Evolutionary conservation across 1,140 invertebrate genomes (phyloP), one percentile per base, ranked within the genome.

Genomic region (Dendrolimus punctatus): DNA sequence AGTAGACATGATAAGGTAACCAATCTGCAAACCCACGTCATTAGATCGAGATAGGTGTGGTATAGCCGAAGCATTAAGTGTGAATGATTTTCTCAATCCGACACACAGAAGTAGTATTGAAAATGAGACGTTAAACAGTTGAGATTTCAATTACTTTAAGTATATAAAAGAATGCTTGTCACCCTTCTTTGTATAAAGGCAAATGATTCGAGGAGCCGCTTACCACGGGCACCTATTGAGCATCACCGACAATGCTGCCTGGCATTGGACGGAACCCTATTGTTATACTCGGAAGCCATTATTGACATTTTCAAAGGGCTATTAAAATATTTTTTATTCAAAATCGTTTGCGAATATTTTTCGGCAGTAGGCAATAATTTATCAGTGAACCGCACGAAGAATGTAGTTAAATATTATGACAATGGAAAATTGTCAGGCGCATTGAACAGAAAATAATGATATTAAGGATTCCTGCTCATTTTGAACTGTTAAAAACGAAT

Each of bases 281-380:
- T 73, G 71, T 73, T 60, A 67, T 57, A 58, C 53, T 54, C 67
- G 71, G 71, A 73, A 73, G 65, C 68, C 71, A 66, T 73, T 73
- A 73, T 70, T 68, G 68, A 70, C 68, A 57, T 66, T 69, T 67
- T 70, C 62, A 73, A 73, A 70, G 63, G 58, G 61, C 65, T 65
- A 73, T 73, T 70, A 66, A 68, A 73, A 68, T 63, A 60, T 70
- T 70, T 65, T 66, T 66, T 66, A 68, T 73, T 64, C 62, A 66
- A 73, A 68, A 73, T 55, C 61, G 64, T 61, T 73, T 62, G 57
- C 60, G 44, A 55, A 59, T 41, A 50, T 52, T 71, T 66, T 71
- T 55, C 49, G 40, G 47, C 39, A 40, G 52, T 49, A 51, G 51
- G 54, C 57, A 58, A 68, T 71, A 55, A 68, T 54, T 67, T 55